Evolutionary conservation across 2,113 vertebrate species (phyloP), one percentile per base, ranked within the genome.

Genomic region (Girardinichthys multiradiatus): DNA sequence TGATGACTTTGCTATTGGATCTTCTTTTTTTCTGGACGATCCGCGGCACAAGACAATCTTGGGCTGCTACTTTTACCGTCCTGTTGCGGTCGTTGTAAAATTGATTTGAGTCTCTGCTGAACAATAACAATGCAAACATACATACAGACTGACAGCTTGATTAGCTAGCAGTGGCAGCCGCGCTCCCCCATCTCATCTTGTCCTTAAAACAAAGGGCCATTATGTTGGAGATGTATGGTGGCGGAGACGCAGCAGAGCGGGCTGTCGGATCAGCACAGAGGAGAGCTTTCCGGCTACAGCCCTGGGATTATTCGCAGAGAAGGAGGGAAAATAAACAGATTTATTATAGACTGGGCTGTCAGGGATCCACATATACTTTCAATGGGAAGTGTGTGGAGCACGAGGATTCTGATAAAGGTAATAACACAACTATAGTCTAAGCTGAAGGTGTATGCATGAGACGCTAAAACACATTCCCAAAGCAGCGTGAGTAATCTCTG

Each of bases 381-480:
- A 85, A 88, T 85, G 75, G 82, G 84, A 88, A 66, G 76, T 64
- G 82, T 73, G 70, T 45, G 72, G 62, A 77, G 57, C 74, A 77
- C 63, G 28, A 48, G 67, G 76, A 58, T 64, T 81, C 51, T 79
- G 86, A 89, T 87, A 82, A 85, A 77, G 63, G 30, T 80, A 74
- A 70, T 70, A 74, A 62, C 70, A 70, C 42, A 76, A 31, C 57
- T 7, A 78, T 73, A 72, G 28, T 42, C 31, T 59, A 60, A 73
- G 60, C 11, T 48, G 33, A 27, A 64, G 42, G 72, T 51, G 37
- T 68, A 60, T 72, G 39, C 54, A 72, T 9, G 67, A 77, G 76
- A 81, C 24, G 24, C 59, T 27, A 7, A 28, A 61, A 66, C 72
- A 0, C 37, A 72, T 70, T 64, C 70, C 74, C 84, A 72, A 62